These are phyloP conservation scores for Pocillopora damicornis DNA, from an alignment of 64 coral and sea anemone species.

Conservation along the genomic window DNA sequence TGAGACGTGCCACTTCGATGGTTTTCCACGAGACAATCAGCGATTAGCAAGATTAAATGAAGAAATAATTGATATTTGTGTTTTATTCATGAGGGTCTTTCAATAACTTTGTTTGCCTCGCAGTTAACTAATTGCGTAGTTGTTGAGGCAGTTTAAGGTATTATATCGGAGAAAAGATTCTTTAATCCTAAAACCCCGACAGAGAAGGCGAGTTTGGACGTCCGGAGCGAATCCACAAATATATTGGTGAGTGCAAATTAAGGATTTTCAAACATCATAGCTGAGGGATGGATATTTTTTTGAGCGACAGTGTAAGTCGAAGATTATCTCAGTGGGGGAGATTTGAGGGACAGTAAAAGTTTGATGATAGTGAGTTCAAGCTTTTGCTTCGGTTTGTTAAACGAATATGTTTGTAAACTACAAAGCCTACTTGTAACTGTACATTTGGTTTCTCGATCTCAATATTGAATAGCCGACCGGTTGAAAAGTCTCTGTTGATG, in stretches of 20 bases:
- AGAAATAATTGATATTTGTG: constrained; percentile 26
- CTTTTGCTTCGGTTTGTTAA: neutral
- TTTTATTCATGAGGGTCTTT: constrained; percentile 44
- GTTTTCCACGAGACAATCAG: constrained; percentile 8
- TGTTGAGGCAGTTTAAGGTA: neutral
- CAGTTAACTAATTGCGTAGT: neutral
- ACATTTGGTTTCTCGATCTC: no score
- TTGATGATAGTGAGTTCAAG: neutral
- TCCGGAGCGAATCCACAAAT: neutral
- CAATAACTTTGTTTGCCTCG: constrained; percentile 23
- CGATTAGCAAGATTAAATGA: constrained; percentile 15
- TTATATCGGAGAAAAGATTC: neutral
- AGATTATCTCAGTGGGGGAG: neutral
- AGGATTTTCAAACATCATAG: neutral
- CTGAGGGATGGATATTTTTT: neutral
- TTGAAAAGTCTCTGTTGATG: no score
- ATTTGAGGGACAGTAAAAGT: neutral
- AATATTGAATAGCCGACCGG: no score
- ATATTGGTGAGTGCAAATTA: neutral
- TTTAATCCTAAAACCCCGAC: constrained; percentile 3
- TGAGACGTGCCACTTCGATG: neutral
- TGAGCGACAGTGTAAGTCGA: neutral
- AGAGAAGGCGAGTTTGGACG: neutral
- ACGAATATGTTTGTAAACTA: neutral
- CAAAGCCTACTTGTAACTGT: no score